phyloP scores from a whole-genome alignment of 2,113 vertebrate genomes.

The Vicugna pacos region DNA sequence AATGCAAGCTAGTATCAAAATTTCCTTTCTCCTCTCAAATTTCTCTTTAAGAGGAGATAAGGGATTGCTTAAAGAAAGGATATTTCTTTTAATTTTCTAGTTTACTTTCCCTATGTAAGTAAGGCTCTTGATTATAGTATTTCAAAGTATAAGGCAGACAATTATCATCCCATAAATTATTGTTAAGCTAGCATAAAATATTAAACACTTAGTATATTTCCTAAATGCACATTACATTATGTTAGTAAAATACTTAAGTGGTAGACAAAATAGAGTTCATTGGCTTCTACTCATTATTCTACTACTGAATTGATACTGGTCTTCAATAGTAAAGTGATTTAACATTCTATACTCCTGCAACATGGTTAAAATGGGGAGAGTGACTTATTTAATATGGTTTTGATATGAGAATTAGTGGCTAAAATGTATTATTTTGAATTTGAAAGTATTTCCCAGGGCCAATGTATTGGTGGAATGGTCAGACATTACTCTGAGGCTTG shows the following conservation, averaged over 20 bases:
- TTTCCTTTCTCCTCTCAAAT: background rate
- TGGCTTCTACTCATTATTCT: background rate
- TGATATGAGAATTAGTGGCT: background rate
- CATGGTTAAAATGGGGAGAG: slow-evolving; percentile 34
- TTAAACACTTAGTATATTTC: background rate
- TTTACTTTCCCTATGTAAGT: background rate
- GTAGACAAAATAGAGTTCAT: background rate
- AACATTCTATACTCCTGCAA: background rate
- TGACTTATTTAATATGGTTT: background rate
- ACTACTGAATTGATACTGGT: background rate
- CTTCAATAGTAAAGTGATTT: background rate
- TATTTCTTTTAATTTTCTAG: background rate
- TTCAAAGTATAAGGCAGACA: background rate
- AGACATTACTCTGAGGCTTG: background rate
- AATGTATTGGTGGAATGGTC: background rate
- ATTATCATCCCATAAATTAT: background rate
- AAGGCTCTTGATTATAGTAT: background rate
- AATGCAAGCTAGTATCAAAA: background rate
- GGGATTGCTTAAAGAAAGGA: background rate
- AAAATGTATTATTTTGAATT: background rate
- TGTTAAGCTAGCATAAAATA: background rate
- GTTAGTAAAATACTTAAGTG: background rate
- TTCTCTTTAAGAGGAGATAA: background rate
- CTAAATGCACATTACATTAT: background rate
- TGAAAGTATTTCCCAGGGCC: background rate